Conservation (phyloP, 2,888 invertebrate genomes). For the Eilema depressum region DNA sequence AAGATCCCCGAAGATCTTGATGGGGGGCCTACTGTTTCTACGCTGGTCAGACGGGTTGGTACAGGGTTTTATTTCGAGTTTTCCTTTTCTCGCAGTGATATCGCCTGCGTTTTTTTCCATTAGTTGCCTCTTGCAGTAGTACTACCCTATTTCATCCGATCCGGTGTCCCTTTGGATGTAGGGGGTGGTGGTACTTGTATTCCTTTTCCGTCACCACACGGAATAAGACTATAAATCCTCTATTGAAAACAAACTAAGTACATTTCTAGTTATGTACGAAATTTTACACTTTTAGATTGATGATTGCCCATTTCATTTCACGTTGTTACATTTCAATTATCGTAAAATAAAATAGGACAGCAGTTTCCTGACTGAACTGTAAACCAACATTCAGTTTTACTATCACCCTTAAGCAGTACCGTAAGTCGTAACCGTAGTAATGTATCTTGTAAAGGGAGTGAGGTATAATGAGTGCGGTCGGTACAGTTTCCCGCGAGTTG, state of each 20-base stretch:
- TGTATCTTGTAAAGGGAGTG: conserved; percentile 12
- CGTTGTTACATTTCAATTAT: not conserved
- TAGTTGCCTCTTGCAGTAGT: too few species aligned
- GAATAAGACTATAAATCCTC: not conserved
- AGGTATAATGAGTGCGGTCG: conserved; percentile 50
- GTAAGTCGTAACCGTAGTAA: conserved; percentile 2
- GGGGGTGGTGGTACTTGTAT: too few species aligned
- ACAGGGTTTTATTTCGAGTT: too few species aligned
- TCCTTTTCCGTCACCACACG: too few species aligned
- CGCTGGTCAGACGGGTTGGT: too few species aligned
- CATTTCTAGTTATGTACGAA: not conserved
- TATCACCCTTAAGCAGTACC: not conserved
- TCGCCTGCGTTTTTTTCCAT: too few species aligned
- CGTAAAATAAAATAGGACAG: not conserved
- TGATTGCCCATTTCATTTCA: not conserved
- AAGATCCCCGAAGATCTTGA: not conserved
- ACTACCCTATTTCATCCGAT: too few species aligned
- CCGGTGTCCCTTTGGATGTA: too few species aligned
- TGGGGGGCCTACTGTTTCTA: too few species aligned
- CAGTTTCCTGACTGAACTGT: not conserved
- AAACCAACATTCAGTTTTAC: conserved; percentile 7
- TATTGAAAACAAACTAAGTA: not conserved
- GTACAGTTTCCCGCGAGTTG: conserved; percentile 45
- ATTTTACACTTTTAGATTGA: conserved; percentile 5
- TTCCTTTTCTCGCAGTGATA: too few species aligned